These are phyloP conservation scores for Benthosema pterotum DNA, from an alignment of 2,797 vertebrate genomes.

Conservation along the genomic window DNA sequence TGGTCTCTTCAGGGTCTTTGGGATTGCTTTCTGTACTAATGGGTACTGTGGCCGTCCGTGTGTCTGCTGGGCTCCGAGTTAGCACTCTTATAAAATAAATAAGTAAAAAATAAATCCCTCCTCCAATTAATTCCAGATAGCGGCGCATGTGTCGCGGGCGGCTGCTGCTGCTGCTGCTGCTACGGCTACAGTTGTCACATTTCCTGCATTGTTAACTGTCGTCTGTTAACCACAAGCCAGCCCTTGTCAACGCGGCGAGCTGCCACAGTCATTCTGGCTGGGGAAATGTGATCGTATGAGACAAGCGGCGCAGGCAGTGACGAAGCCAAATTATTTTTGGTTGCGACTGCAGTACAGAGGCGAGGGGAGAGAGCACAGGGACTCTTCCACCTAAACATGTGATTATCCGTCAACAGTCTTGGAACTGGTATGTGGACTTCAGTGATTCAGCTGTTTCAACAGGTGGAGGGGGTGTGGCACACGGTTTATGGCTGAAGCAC, in stretches of 20 bases:
- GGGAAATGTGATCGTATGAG: background rate
- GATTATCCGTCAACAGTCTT: too few species aligned
- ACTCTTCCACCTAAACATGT: background rate
- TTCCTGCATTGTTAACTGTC: slow-evolving; percentile 6
- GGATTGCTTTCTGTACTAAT: slow-evolving; percentile 36
- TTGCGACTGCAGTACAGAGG: background rate
- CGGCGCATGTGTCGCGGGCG: too few species aligned
- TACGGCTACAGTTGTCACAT: background rate
- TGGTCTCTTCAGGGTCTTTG: slow-evolving; percentile 40
- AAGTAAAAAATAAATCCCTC: too few species aligned
- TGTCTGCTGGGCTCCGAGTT: slow-evolving; percentile 34
- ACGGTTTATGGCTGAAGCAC: too few species aligned
- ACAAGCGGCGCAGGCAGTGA: background rate
- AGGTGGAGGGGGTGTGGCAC: too few species aligned
- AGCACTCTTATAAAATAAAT: slow-evolving; percentile 11
- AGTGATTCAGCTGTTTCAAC: too few species aligned
- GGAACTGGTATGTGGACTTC: too few species aligned
- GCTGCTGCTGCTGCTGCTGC: too few species aligned
- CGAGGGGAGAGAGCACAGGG: background rate
- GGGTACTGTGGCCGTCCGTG: slow-evolving; percentile 20
- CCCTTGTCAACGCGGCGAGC: background rate
- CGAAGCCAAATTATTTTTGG: background rate
- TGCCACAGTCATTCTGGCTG: background rate
- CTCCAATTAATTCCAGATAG: slow-evolving; percentile 30
- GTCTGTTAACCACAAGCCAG: background rate